Base-by-base conservation (phyloP, 2,113 vertebrate genomes). In the Phaethornis superciliosus region DNA sequence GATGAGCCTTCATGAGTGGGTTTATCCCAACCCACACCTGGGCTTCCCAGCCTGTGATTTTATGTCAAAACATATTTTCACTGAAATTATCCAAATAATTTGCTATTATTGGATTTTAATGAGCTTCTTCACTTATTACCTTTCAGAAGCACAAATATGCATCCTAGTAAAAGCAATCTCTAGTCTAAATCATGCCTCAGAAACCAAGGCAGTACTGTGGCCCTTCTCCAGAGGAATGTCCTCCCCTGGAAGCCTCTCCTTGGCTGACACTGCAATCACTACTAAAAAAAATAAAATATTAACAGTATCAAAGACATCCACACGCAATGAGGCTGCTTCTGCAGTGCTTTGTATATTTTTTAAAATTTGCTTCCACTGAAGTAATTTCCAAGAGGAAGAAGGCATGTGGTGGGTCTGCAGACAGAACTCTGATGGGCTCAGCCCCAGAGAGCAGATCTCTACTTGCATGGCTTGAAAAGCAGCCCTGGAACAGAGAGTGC, bases 121-220 rank as follows among this genome's bases (percentile, higher is more conserved):
- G 27, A n/a, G 5, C 23, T 37, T 27, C 27, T 64, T 79, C 19
- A 24, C 47, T 55, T n/a, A 26, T 49, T 62, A 33, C 32, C 60
- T 81, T 28, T 35, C 9, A 42, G 54, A 52, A 15, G 67, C 22
- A 27, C 15, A n/a, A 52, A 33, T 16, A 11, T 0, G 5, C 13
- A 24, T 42, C 52, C 44, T 15, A 4, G 24, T 62, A 19, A 21
- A 79, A 76, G 49, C 30, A 40, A 12, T 4, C 30, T 47, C 27
- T 24, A 40, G 3, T 42, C n/a, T 58, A 5, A 7, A 4, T 10
- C 12, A 0, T 8, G 32, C 0, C 0, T 11, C 37, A 63, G 30
- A 52, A 86, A 9, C 27, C 4, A 13, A 44, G 28, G 26, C 3
- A 7, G 4, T 47, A 28, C n/a, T 1, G 2, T 85, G 44, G 6